Conservation (phyloP, 2,888 invertebrate genomes). For the Belgica antarctica region DNA sequence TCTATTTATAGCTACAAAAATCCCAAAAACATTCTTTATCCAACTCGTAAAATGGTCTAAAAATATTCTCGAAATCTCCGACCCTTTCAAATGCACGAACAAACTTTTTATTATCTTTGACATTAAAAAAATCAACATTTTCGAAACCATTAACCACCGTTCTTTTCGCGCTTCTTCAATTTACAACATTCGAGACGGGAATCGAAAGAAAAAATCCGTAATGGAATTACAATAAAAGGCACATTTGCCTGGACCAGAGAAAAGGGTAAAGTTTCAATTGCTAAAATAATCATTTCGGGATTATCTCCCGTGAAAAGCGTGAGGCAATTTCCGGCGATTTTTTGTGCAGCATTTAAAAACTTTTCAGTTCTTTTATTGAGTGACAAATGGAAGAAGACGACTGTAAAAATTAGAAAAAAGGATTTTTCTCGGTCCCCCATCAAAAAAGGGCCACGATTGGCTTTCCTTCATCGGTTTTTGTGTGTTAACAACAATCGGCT, state of each 20-base stretch:
- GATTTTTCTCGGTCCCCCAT: conserved; percentile 12
- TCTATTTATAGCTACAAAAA: too few relatives aligned
- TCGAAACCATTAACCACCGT: conserved; percentile 42
- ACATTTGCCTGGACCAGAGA: background rate
- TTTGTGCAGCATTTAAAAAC: conserved; percentile 2
- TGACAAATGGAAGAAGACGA: conserved; percentile 36
- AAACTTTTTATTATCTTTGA: conserved; percentile 13
- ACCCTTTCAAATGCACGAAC: conserved; percentile 31
- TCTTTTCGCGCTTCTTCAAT: conserved; percentile 21
- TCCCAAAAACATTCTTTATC: too few relatives aligned
- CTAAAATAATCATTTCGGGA: conserved; percentile 41
- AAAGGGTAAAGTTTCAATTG: conserved; percentile 33
- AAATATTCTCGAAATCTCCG: conserved; percentile 4
- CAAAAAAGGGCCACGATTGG: conserved; percentile 33
- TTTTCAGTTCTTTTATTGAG: conserved; percentile 26
- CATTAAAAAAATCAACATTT: conserved; percentile 24
- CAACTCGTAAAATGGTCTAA: too few relatives aligned
- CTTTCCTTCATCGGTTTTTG: conserved; percentile 44
- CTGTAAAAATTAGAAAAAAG: conserved; percentile 19
- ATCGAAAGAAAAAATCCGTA: conserved; percentile 35
- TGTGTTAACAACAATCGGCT: conserved; percentile 40
- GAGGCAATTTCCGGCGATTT: conserved; percentile 31
- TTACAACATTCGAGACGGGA: background rate
- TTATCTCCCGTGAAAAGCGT: conserved; percentile 39
- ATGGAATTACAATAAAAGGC: conserved; percentile 38